Conservation (phyloP, 1,140 invertebrate genomes). For the Pteromalus puparum region DNA sequence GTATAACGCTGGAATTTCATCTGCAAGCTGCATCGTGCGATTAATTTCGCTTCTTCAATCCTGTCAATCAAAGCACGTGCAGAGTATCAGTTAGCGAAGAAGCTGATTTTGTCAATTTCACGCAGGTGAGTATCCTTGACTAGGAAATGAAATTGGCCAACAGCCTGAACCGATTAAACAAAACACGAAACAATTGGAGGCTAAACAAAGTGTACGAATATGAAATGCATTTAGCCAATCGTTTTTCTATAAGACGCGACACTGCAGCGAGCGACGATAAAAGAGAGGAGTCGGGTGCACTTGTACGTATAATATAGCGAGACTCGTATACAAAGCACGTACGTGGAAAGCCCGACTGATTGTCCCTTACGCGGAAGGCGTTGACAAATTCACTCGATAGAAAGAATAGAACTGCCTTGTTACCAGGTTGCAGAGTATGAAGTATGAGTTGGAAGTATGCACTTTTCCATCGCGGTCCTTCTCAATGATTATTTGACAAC, state of each 20-base stretch:
- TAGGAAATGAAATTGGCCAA: neutral
- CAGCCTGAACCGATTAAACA: neutral
- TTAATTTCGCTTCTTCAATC: too few relatives aligned
- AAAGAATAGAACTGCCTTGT: neutral
- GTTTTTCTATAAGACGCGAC: constrained; percentile 20
- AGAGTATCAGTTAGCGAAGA: neutral
- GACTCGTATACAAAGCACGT: constrained; percentile 32
- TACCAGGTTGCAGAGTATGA: neutral
- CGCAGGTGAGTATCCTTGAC: neutral
- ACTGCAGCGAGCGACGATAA: neutral
- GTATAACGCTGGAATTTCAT: neutral
- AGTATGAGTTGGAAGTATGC: neutral
- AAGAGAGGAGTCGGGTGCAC: constrained; percentile 14
- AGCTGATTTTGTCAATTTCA: neutral
- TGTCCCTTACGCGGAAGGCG: constrained; percentile 52
- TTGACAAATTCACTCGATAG: constrained; percentile 50
- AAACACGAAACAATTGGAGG: neutral
- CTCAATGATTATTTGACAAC: neutral
- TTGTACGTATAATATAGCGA: constrained; percentile 22
- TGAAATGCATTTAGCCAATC: neutral
- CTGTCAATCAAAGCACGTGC: neutral
- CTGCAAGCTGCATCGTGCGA: too few relatives aligned
- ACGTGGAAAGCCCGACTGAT: constrained; percentile 43
- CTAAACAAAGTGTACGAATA: neutral
- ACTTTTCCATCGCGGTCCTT: neutral